Evolutionary conservation across 2,797 vertebrate species (phyloP), one percentile per base, ranked within the genome.

Genomic region (Cossypha heuglini): DNA sequence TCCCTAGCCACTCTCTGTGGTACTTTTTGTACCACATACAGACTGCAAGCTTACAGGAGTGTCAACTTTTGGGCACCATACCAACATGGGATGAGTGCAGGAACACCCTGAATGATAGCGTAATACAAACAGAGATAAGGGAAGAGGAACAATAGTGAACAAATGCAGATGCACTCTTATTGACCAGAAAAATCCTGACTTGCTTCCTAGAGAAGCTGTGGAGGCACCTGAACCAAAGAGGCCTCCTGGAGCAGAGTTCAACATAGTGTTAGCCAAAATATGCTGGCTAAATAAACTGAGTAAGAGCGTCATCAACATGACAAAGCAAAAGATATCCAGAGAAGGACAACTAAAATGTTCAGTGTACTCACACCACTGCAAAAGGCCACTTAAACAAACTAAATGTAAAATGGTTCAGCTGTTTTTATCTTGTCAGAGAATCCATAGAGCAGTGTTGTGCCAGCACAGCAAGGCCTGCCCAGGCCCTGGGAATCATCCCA

Each of bases 91-190:
- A 88, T 5, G 5, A 88, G 46, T 54, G 24, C 58, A 38, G 84
- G 76, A 93, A 63, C 3, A 6, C n/a, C 68, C 43, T 68, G 35
- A 46, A 62, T 63, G 37, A 46, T 78, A 81, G 76, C 0, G 0
- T 77, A 93, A 76, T 67, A 61, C 55, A 94, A 96, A 96, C 68
- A 97, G 58, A 86, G 93, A 97, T 94, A 95, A 94, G 86, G 45
- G n/a, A 79, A 91, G 72, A 86, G 45, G 19, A 82, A 29, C 71
- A 71, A 18, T 22, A 40, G 52, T 13, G 66, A 87, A 86, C 79
- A 91, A 94, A 92, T 69, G 92, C 64, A 80, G 78, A 93, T 58
- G 22, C 13, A 57, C 46, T 88, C 35, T n/a, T 38, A 43, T 55
- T 63, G 62, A 69, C 33, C 40, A 91, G 76, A 94, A 91, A 91